Conservation (phyloP, 1,140 invertebrate genomes). For the Caligus rogercresseyi region DNA sequence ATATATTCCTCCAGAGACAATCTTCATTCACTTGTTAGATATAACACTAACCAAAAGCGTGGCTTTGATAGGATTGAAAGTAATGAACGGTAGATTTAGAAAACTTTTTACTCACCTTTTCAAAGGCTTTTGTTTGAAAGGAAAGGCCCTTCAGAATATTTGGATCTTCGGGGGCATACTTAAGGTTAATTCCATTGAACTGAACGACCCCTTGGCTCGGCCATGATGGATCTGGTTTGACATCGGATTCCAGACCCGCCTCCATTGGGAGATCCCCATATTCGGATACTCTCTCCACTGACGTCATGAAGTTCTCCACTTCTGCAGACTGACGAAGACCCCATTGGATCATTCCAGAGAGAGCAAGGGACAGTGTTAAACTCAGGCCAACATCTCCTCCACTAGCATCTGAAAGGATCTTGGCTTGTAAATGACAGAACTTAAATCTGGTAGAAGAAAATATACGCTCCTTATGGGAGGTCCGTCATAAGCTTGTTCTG, state of each 20-base stretch:
- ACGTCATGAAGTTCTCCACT: constrained; percentile 58
- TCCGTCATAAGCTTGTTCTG: too few species aligned
- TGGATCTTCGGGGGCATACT: constrained; percentile 5
- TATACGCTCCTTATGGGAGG: too few species aligned
- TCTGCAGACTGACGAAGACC: constrained; percentile 53
- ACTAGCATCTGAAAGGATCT: constrained; percentile 25
- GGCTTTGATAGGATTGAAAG: too few species aligned
- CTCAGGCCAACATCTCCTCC: constrained; percentile 57
- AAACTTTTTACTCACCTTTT: constrained; percentile 11
- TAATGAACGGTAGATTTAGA: too few species aligned
- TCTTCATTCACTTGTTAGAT: too few species aligned
- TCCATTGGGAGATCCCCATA: constrained; percentile 51
- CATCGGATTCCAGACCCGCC: constrained; percentile 28
- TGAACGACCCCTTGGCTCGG: constrained; percentile 3
- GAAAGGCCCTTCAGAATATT: constrained; percentile 11
- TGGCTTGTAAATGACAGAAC: too few species aligned
- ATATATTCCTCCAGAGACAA: too few species aligned
- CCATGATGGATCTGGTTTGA: not conserved
- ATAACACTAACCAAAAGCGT: too few species aligned
- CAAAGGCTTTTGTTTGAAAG: not conserved
- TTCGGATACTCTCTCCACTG: constrained; percentile 60
- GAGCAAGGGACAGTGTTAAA: constrained; percentile 52
- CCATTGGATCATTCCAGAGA: constrained; percentile 65
- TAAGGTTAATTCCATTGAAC: not conserved
- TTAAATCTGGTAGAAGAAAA: too few species aligned